Percentiles rank a stretch among this genome's conserved stretches.
Conservation (phyloP, 2,797 vertebrate genomes). For the Thaleichthys pacificus region DNA sequence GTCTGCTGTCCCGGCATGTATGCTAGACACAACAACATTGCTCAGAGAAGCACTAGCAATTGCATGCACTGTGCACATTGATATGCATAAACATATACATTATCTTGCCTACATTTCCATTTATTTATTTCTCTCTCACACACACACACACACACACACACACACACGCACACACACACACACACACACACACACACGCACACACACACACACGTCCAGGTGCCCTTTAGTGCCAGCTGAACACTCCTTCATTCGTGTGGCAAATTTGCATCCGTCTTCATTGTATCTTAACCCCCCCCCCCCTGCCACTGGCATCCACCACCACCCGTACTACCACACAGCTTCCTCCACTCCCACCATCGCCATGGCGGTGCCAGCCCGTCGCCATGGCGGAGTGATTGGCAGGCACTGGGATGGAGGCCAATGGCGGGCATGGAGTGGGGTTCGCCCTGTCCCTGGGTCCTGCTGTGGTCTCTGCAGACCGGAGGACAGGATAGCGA, state of each 20-base stretch:
- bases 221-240: conserved; percentile 51
- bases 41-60: not conserved
- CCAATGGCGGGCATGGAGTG: conserved; percentile 57
- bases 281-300: conserved; percentile 50
- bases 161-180: too few species aligned
- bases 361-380: conserved; percentile 58
- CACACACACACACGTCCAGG: too few species aligned
- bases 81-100: conserved; percentile 22
- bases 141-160: conserved; percentile 8
- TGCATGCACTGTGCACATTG: not conserved
- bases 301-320: conserved; percentile 47
- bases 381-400: conserved; percentile 58
- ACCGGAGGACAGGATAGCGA: conserved; percentile 33
- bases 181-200: too few species aligned
- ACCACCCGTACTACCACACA: conserved; percentile 70
- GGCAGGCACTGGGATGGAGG: conserved; percentile 70
- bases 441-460: conserved; percentile 53
- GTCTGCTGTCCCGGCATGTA: not conserved
- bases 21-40: too few species aligned
- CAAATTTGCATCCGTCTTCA: conserved; percentile 46
- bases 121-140: not conserved
- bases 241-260: conserved; percentile 54
- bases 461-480: conserved; percentile 49
- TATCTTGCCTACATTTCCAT: conserved; percentile 4
- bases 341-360: conserved; percentile 73